phyloP scores from a whole-genome alignment of 2,888 invertebrate species.

The Pseudococcus longispinus region DNA sequence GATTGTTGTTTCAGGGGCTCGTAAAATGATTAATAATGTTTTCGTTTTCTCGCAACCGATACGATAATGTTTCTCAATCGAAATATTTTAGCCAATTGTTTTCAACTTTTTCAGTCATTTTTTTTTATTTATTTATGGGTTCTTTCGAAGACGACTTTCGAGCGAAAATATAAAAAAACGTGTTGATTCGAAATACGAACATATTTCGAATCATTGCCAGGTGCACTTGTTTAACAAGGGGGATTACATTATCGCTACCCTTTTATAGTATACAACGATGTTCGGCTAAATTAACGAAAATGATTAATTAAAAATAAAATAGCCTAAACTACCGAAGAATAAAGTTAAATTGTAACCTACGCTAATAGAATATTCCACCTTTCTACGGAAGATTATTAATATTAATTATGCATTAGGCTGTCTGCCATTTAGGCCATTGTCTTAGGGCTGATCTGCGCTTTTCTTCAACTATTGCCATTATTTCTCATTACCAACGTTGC shows the following conservation, averaged over 20 bases:
- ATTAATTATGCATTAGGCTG: conserved; percentile 46
- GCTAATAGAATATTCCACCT: conserved; percentile 50
- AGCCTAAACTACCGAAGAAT: conserved; percentile 40
- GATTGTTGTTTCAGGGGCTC: conserved; percentile 34
- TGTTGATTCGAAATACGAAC: neutral
- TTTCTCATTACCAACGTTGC: conserved; percentile 22
- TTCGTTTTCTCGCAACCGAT: neutral
- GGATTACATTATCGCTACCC: conserved; percentile 34
- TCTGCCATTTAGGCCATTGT: conserved; percentile 48
- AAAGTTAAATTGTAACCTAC: conserved; percentile 44
- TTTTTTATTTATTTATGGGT: neutral
- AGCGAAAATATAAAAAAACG: neutral
- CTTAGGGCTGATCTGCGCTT: conserved; percentile 33
- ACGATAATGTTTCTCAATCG: neutral
- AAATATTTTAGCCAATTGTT: neutral
- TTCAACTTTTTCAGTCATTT: neutral
- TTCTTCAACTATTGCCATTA: conserved; percentile 45
- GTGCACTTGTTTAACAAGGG: conserved; percentile 29
- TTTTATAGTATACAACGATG: conserved; percentile 46
- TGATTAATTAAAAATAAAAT: conserved; percentile 52
- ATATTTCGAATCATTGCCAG: conserved; percentile 29
- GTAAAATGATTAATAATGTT: conserved; percentile 20
- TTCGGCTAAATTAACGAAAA: conserved; percentile 41
- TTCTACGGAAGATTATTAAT: conserved; percentile 49
- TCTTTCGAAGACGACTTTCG: neutral